phyloP scores from a whole-genome alignment of 1,140 invertebrate species.

The Camponotus floridanus region DNA sequence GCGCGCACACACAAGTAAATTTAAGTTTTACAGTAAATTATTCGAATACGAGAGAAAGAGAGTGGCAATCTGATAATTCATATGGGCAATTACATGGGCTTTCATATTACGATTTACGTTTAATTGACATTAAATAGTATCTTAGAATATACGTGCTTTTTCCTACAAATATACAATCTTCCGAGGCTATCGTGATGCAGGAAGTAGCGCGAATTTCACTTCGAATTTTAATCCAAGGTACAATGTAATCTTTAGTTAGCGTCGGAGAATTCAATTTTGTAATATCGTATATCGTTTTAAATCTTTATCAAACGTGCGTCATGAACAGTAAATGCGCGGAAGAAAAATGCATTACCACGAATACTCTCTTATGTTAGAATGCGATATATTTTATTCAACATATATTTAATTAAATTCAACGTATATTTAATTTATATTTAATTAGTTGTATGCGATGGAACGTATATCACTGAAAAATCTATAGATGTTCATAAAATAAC shows the following conservation, averaged over 20 bases:
- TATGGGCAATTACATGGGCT: neutral
- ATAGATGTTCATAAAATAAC: neutral
- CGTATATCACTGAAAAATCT: neutral
- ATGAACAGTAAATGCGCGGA: constrained; percentile 29
- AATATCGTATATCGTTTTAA: constrained; percentile 6
- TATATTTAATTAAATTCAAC: constrained; percentile 18
- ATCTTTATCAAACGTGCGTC: constrained; percentile 55
- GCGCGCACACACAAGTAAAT: neutral
- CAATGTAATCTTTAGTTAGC: constrained; percentile 32
- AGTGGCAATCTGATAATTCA: neutral
- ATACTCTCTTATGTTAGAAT: neutral
- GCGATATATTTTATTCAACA: neutral
- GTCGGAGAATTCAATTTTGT: constrained; percentile 32
- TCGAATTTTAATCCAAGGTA: constrained; percentile 41
- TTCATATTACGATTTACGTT: constrained; percentile 1
- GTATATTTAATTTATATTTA: constrained; percentile 17
- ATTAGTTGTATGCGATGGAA: neutral
- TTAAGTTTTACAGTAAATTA: constrained; percentile 35
- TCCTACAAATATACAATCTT: neutral
- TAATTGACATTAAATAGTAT: constrained; percentile 19
- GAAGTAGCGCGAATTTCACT: constrained; percentile 66
- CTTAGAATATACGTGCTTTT: neutral
- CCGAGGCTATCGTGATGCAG: constrained; percentile 45
- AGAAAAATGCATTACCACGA: constrained; percentile 21
- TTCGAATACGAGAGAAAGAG: constrained; percentile 30